These are phyloP conservation scores for Lagopus leucura DNA, from an alignment of 2,113 vertebrate species.

Conservation along the genomic window DNA sequence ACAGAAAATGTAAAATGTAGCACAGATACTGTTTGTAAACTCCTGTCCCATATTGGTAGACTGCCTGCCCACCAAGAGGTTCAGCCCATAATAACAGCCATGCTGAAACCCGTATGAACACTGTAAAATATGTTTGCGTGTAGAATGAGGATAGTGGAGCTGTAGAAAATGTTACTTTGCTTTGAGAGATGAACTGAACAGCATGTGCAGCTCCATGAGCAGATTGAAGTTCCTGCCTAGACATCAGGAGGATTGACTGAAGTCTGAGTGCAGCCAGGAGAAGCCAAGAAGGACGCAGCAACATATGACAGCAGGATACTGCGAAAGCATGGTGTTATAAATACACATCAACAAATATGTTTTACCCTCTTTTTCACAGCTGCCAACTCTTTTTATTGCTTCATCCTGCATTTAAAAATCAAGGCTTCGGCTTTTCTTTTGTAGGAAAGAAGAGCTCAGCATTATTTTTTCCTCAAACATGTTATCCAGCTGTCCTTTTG, in stretches of 20 bases:
- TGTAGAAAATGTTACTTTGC: background rate
- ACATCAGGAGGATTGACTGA: background rate
- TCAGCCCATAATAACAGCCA: background rate
- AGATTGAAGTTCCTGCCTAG: background rate
- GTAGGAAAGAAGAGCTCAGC: background rate
- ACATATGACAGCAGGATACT: background rate
- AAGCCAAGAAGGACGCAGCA: background rate
- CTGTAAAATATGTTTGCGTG: background rate
- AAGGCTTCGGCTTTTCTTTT: background rate
- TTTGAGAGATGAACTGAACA: background rate
- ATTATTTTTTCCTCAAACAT: background rate
- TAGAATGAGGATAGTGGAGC: background rate
- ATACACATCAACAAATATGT: background rate
- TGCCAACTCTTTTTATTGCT: background rate
- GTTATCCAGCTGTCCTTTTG: background rate
- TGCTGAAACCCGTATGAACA: background rate
- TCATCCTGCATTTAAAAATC: background rate
- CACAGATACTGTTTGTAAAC: background rate
- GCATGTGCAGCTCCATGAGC: background rate
- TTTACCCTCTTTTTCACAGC: background rate
- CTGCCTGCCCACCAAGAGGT: background rate
- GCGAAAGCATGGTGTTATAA: background rate
- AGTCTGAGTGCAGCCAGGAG: background rate
- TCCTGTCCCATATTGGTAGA: background rate
- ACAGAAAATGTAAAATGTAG: background rate